These are phyloP conservation scores for Drosophila aff. DNA, from an alignment of 1,140 invertebrate genomes.

Conservation along the genomic window DNA sequence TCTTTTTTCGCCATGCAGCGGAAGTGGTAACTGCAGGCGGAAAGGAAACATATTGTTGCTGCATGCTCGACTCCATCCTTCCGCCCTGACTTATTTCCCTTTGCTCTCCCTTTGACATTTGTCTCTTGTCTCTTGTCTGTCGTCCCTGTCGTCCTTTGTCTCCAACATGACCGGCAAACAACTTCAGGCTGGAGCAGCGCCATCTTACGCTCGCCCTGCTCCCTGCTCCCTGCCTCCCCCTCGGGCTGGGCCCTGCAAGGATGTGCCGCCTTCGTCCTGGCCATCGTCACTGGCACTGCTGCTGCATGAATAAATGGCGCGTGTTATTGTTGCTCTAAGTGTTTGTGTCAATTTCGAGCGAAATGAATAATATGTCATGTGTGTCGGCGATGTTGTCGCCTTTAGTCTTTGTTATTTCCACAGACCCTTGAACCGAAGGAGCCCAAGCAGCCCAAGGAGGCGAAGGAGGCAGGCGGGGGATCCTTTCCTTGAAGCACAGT, in stretches of 20 bases:
- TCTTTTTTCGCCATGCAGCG: conserved; percentile 21
- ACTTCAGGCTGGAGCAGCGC: conserved; percentile 45
- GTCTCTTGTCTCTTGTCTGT: conserved; percentile 47
- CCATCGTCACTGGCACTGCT: conserved; percentile 18
- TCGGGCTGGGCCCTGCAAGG: not conserved
- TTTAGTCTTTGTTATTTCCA: conserved; percentile 64
- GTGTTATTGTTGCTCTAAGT: conserved; percentile 71
- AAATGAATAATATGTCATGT: conserved; percentile 73
- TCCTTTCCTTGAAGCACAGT: conserved; percentile 45
- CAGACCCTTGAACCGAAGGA: conserved; percentile 12
- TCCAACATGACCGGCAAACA: conserved; percentile 51
- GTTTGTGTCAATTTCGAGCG: conserved; percentile 72
- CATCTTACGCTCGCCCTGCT: conserved; percentile 30
- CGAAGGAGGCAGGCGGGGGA: not conserved
- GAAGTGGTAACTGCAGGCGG: conserved; percentile 53
- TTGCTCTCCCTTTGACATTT: conserved; percentile 42
- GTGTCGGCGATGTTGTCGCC: conserved; percentile 54
- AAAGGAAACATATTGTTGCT: conserved; percentile 59
- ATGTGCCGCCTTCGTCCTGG: conserved; percentile 2
- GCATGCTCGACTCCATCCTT: conserved; percentile 3
- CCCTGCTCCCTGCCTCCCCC: not conserved
- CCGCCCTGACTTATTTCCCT: conserved; percentile 2
- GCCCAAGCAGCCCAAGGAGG: conserved; percentile 5
- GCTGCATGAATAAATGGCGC: conserved; percentile 68
- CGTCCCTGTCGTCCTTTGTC: conserved; percentile 51